Evolutionary conservation across 1,140 invertebrate species (phyloP).

Genomic region (Bombus superbus): DNA sequence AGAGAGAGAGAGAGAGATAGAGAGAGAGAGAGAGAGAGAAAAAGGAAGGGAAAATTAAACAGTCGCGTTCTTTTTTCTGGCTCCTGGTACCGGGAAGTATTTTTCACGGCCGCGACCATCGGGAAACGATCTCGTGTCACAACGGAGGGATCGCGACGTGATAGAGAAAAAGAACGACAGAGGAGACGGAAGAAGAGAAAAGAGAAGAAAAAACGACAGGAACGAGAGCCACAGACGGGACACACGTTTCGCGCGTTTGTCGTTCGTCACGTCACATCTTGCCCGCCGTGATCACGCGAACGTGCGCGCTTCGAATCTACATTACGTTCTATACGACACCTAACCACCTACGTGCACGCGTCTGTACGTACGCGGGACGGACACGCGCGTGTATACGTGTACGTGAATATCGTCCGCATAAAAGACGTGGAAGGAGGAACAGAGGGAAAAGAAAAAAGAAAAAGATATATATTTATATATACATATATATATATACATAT

Average conservation of each 20-base stretch:
- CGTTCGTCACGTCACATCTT: conserved; percentile 51
- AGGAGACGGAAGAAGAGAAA: conserved; percentile 33
- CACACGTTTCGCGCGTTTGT: conserved; percentile 56
- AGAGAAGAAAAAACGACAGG: background rate
- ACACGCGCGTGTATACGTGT: conserved; percentile 50
- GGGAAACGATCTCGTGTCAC: conserved; percentile 26
- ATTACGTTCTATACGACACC: conserved; percentile 19
- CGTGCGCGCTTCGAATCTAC: conserved; percentile 55
- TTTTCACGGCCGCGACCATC: conserved; percentile 31
- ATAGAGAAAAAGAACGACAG: conserved; percentile 11
- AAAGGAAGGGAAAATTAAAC: conserved; percentile 54
- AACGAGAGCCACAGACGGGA: conserved; percentile 36
- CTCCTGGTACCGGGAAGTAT: background rate
- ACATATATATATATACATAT: background rate
- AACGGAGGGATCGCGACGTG: conserved; percentile 43
- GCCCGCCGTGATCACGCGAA: conserved; percentile 62
- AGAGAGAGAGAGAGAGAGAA: conserved; percentile 28
- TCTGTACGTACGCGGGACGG: conserved; percentile 54
- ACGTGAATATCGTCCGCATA: conserved; percentile 19
- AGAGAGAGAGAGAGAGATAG: background rate
- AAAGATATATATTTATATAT: conserved; percentile 7
- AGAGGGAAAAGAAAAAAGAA: background rate
- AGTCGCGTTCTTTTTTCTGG: background rate
- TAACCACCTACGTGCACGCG: conserved; percentile 37
- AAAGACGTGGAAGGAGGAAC: background rate